Conservation (phyloP, 2,888 invertebrate genomes). For the Aporophyla lueneburgensis region DNA sequence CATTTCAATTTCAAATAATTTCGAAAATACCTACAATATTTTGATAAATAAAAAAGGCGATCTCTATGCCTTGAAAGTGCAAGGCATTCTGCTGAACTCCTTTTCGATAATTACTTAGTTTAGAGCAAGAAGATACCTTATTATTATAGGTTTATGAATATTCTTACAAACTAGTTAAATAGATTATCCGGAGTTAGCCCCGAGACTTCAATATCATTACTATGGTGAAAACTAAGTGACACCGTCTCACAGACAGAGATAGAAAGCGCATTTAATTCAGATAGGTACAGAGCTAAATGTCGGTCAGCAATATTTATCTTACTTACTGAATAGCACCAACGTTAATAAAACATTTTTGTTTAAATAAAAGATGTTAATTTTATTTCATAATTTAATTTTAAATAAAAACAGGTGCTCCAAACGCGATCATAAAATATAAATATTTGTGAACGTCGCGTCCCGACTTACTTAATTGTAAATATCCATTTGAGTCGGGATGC, state of each 20-base stretch:
- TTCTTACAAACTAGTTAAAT: neutral
- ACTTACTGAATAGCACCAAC: too few relatives aligned
- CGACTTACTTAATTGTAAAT: conserved; percentile 57
- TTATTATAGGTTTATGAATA: neutral
- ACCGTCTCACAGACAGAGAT: too few relatives aligned
- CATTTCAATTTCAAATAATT: too few relatives aligned
- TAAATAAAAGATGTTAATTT: conserved; percentile 17
- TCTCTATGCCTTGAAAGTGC: too few relatives aligned
- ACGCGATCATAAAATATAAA: conserved; percentile 26
- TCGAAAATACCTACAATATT: too few relatives aligned
- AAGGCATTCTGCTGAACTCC: neutral
- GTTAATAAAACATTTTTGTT: conserved; percentile 1
- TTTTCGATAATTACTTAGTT: neutral
- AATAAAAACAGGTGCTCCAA: conserved; percentile 14
- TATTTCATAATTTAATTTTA: conserved; percentile 21
- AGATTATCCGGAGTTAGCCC: too few relatives aligned
- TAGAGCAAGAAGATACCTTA: neutral
- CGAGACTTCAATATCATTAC: too few relatives aligned
- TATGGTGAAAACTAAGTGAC: too few relatives aligned
- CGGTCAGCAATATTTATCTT: neutral
- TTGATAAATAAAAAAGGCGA: too few relatives aligned
- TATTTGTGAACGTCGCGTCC: conserved; percentile 38
- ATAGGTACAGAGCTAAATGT: too few relatives aligned
- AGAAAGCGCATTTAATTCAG: too few relatives aligned
- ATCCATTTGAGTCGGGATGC: conserved; percentile 62